Conservation (phyloP, 1,140 invertebrate genomes). For the Drosophila pallidifrons region DNA sequence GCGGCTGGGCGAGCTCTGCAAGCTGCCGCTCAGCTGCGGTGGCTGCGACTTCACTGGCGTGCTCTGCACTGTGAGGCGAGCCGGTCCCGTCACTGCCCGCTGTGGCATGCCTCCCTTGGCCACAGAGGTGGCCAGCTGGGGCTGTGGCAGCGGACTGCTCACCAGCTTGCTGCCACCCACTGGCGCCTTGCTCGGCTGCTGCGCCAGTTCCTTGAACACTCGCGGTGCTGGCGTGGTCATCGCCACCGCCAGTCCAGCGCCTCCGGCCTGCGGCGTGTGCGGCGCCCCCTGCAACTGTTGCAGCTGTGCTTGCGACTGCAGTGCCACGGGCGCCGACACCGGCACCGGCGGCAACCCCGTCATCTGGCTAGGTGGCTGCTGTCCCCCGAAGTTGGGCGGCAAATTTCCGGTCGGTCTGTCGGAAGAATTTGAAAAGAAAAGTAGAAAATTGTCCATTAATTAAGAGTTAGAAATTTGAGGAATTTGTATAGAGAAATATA, state of each 20-base stretch:
- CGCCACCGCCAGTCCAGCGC: slow-evolving; percentile 64
- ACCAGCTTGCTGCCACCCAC: slow-evolving; percentile 27
- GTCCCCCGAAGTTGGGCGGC: slow-evolving; percentile 61
- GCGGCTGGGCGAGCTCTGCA: slow-evolving; percentile 71
- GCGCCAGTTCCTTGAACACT: slow-evolving; percentile 78
- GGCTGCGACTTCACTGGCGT: slow-evolving; percentile 88
- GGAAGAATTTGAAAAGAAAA: background rate
- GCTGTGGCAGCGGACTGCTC: slow-evolving; percentile 34
- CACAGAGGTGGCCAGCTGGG: slow-evolving; percentile 7
- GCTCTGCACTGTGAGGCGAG: slow-evolving; percentile 86
- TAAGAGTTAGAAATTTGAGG: too few species aligned
- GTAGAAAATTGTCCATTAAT: too few species aligned
- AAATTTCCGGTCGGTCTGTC: slow-evolving; percentile 65
- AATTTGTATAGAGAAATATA: background rate
- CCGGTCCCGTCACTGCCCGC: slow-evolving; percentile 72
- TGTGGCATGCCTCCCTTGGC: slow-evolving; percentile 57
- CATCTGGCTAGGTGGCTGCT: slow-evolving; percentile 59
- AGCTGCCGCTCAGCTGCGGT: slow-evolving; percentile 86
- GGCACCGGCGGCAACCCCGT: slow-evolving; percentile 60
- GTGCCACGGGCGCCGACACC: slow-evolving; percentile 20
- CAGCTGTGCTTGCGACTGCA: slow-evolving; percentile 34
- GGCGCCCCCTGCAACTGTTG: slow-evolving; percentile 17
- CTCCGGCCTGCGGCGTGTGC: slow-evolving; percentile 36
- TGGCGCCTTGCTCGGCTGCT: slow-evolving; percentile 61
- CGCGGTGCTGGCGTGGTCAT: slow-evolving; percentile 81